Conservation (phyloP, 2,888 invertebrate genomes). For the Euclidia mi region DNA sequence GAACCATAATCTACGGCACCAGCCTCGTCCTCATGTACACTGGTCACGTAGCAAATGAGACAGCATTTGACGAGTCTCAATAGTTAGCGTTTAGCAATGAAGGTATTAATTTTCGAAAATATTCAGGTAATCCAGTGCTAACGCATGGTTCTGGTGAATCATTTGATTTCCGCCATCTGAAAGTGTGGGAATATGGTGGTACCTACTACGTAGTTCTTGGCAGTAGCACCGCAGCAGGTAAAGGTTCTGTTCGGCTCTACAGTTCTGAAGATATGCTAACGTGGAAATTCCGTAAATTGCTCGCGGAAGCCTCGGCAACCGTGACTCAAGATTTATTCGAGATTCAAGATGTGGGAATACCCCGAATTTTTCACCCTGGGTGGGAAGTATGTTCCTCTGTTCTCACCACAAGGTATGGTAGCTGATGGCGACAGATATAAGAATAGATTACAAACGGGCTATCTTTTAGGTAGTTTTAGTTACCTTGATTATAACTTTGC, state of each 20-base stretch:
- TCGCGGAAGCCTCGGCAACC: conserved; percentile 72
- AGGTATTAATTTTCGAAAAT: conserved; percentile 78
- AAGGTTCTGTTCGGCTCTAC: conserved; percentile 79
- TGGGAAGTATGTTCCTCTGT: conserved; percentile 78
- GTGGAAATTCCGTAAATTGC: conserved; percentile 77
- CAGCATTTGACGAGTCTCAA: conserved; percentile 76
- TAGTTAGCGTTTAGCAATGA: conserved; percentile 79
- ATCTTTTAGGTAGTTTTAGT: conserved; percentile 80
- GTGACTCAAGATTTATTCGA: conserved; percentile 76
- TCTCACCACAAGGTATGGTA: conserved; percentile 82
- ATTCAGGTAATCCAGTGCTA: conserved; percentile 79
- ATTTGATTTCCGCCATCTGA: conserved; percentile 86
- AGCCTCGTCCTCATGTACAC: conserved; percentile 80
- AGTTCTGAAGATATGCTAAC: conserved; percentile 75
- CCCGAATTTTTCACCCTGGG: conserved; percentile 85
- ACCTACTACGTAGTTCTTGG: conserved; percentile 82
- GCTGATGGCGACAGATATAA: conserved; percentile 79
- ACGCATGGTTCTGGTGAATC: conserved; percentile 68
- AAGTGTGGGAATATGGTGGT: conserved; percentile 79
- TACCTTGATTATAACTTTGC: conserved; percentile 75
- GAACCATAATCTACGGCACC: conserved; percentile 79
- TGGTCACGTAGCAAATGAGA: conserved; percentile 65
- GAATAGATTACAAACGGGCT: conserved; percentile 78
- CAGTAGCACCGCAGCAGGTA: conserved; percentile 69
- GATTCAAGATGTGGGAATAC: conserved; percentile 89